Base-by-base conservation (phyloP, 2,888 invertebrate species). In the Ditula angustiorana region DNA sequence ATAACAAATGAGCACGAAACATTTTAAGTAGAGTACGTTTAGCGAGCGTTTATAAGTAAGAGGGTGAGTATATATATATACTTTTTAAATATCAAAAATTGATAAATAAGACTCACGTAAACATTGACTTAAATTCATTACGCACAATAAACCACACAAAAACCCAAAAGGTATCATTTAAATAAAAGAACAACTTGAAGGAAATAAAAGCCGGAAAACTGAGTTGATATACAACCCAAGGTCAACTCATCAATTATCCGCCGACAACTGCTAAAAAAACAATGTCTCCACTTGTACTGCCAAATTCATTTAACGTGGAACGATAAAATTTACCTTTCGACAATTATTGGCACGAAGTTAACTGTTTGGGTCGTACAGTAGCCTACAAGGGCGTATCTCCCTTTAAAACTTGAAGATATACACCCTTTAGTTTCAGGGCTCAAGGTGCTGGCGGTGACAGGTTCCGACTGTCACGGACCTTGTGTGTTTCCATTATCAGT, bases 391-490 rank as follows among this genome's bases (percentile, higher is more conserved):
- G 49, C 62, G 16, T 41, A 56, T 26, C 26, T 49, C 13, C n/a
- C 8, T 16, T 28, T 0, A 49, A 0, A 10, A 16, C 13, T 16
- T 5, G 19, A 8, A 28, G 19, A 41, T 41, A 41, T 7, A 28
- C 7, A 13, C 37, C 7, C 28, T 61, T 28, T 26, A 23, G 16
- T 24, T 41, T 10, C 10, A 28, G 73, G 74, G 71, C 75, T 72
- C 65, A 2, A 19, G 16, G 75, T 70, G 72, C 69, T 69, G 73
- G 69, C 71, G 74, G 86, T 82, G 85, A 77, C 80, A 79, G 81
- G 76, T 73, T 69, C 79, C 69, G 81, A 68, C 82, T 79, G 83
- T 77, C 82, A 84, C 86, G 79, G 11, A 26, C 11, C 19, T 41
- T 19, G 41, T 50, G 41, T 60, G 73, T 75, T 70, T 74, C 74